These are phyloP conservation scores for Theonella swinhoei DNA, from an alignment of 37 sponge, comb jelly and placozoan genomes.

Conservation along the genomic window DNA sequence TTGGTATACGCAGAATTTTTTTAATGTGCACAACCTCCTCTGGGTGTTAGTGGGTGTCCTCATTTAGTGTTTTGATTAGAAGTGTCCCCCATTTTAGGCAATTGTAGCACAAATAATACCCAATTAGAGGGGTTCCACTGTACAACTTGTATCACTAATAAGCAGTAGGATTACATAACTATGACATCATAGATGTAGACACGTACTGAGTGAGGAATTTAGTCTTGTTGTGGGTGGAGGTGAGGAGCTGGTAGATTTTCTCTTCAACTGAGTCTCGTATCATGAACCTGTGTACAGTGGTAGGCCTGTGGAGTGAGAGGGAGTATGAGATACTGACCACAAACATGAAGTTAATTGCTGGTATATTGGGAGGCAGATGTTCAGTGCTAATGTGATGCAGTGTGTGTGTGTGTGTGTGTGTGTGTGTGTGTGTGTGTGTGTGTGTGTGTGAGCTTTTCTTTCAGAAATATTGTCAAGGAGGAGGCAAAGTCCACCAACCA, in stretches of 20 bases:
- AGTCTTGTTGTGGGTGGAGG: not conserved
- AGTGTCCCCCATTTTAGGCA: too few relatives aligned
- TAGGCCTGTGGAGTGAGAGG: not conserved
- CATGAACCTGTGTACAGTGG: conserved; percentile 52
- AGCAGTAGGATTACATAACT: too few relatives aligned
- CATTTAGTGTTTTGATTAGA: too few relatives aligned
- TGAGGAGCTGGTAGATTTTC: conserved; percentile 45
- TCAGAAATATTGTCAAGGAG: not conserved
- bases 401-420: conserved; percentile 51
- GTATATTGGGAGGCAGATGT: not conserved
- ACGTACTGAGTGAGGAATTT: not conserved
- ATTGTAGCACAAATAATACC: too few relatives aligned
- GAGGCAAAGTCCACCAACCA: conserved; percentile 21
- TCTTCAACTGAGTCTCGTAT: conserved; percentile 63
- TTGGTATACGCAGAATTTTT: too few relatives aligned
- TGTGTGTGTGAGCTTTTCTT: not conserved
- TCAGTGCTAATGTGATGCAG: conserved; percentile 16
- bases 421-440: conserved; percentile 54
- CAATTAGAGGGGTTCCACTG: too few relatives aligned
- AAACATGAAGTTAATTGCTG: not conserved
- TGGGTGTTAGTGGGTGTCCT: too few relatives aligned
- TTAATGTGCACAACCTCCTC: too few relatives aligned
- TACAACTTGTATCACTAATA: too few relatives aligned
- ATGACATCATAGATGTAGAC: too few relatives aligned
- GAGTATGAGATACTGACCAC: too few relatives aligned